Base-by-base conservation (phyloP, 2,888 invertebrate genomes). In the Himalopsyche anomala region DNA sequence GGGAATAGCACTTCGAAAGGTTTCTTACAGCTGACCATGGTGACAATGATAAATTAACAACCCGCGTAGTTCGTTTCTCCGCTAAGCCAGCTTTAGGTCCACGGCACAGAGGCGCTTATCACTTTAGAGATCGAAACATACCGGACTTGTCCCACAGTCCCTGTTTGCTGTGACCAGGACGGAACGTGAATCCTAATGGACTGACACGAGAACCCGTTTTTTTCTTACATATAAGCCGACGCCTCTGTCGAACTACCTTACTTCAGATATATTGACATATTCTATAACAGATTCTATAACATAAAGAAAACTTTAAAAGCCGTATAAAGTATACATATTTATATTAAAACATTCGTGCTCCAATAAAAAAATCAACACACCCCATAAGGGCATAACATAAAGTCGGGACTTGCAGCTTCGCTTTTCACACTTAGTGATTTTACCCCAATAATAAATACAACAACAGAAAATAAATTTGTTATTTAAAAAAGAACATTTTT, bases 121-220 rank as follows among this genome's bases (percentile, higher is more conserved):
- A 38, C 15, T 36, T 36, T 19, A 74, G 28, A 74, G 74, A 74
- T 74, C 74, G 74, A 38, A 74, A 74, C 74, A 38, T 74, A 74
- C 74, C 74, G 74, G 74, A 74, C 74, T 74, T 74, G 74, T 74
- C 74, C 28, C 74, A 74, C 74, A 74, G 74, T 74, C 74, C 74
- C 74, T 38, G 74, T 38, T 74, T 74, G 74, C 36, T 74, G 74
- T 36, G 74, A 36, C 38, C 74, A 74, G 36, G 74, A 74, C 74
- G 74, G 36, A 74, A 74, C 74, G 74, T 74, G 74, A 74, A 74
- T 38, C 74, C 38, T 74, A 74, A 74, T 74, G 74, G 74, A 74
- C 74, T 11, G 36, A 74, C 74, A 38, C 74, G 38, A 74, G 38
- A 74, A 74, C 74, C 74, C 74, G 74, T 74, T 74, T 74, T 28